Evolutionary conservation across 2,113 vertebrate genomes (phyloP).

Genomic region (Gymnorhina tibicen): DNA sequence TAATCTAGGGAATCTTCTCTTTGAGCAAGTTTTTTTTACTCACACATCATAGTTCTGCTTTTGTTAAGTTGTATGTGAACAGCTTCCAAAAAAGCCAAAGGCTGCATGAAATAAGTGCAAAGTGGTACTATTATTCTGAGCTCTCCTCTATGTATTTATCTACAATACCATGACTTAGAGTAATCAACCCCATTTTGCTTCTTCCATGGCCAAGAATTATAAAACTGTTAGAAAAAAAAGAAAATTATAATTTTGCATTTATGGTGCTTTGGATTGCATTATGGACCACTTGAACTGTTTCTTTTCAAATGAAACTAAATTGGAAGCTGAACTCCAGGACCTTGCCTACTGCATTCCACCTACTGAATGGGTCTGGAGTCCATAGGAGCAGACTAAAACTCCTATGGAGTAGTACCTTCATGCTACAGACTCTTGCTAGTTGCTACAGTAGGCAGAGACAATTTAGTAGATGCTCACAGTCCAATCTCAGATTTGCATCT

Average conservation of each 20-base stretch:
- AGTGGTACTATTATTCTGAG: background rate
- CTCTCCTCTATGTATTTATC: background rate
- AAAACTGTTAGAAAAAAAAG: background rate
- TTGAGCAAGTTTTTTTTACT: background rate
- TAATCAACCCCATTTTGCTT: background rate
- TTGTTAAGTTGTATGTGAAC: background rate
- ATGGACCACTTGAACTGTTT: background rate
- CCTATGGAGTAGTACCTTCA: background rate
- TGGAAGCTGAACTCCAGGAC: background rate
- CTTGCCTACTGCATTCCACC: background rate
- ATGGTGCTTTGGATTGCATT: background rate
- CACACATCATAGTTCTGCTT: background rate
- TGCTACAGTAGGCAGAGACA: background rate
- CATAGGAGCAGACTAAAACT: background rate
- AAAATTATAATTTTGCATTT: background rate
- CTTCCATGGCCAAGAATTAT: background rate
- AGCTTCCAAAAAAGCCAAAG: background rate
- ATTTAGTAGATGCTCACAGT: background rate
- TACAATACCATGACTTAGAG: background rate
- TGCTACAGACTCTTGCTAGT: background rate
- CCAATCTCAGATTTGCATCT: background rate
- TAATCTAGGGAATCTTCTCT: background rate
- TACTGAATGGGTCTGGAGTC: background rate
- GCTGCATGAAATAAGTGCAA: background rate
- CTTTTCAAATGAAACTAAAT: background rate